A percentile compares a stretch with the other conserved stretches of the same genome.
Conservation (phyloP, 2,888 invertebrate species). For the Nomada fabriciana region DNA sequence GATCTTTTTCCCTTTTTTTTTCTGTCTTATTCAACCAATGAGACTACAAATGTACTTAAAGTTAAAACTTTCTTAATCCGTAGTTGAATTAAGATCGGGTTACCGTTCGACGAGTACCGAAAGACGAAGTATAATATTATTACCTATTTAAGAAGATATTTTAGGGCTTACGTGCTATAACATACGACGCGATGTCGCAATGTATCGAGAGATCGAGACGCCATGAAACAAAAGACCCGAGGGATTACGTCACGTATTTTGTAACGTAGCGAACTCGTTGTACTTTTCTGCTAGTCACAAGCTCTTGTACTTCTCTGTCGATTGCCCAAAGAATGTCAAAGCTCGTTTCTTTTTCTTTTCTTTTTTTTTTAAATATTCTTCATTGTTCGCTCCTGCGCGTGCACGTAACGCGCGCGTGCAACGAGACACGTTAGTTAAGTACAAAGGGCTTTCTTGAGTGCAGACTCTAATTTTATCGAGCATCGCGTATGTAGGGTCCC, state of each 20-base stretch:
- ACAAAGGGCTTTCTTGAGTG: constrained; percentile 52
- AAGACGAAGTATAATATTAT: constrained; percentile 19
- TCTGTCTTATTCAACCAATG: constrained; percentile 13
- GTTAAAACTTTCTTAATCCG: constrained; percentile 22
- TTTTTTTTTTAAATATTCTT: constrained; percentile 21
- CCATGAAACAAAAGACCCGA: constrained; percentile 6
- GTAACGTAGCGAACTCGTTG: constrained; percentile 15
- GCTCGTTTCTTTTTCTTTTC: not conserved
- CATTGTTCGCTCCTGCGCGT: constrained; percentile 4
- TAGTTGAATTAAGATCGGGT: constrained; percentile 34
- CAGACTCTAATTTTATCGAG: constrained; percentile 50
- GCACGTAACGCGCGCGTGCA: constrained; percentile 22
- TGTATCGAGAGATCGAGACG: constrained; percentile 5
- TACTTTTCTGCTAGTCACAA: constrained; percentile 32
- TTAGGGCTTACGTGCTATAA: constrained; percentile 41
- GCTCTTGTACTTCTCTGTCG: constrained; percentile 44
- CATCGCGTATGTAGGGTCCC: constrained; percentile 24
- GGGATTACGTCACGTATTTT: constrained; percentile 36
- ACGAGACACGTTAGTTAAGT: constrained; percentile 50
- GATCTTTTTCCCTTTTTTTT: constrained; percentile 22
- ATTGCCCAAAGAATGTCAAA: constrained; percentile 27
- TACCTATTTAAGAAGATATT: constrained; percentile 30
- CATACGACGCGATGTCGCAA: constrained; percentile 24
- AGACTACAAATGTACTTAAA: constrained; percentile 33
- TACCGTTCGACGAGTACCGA: constrained; percentile 24